Conservation (phyloP, 2,113 vertebrate genomes). For the Numenius arquata region DNA sequence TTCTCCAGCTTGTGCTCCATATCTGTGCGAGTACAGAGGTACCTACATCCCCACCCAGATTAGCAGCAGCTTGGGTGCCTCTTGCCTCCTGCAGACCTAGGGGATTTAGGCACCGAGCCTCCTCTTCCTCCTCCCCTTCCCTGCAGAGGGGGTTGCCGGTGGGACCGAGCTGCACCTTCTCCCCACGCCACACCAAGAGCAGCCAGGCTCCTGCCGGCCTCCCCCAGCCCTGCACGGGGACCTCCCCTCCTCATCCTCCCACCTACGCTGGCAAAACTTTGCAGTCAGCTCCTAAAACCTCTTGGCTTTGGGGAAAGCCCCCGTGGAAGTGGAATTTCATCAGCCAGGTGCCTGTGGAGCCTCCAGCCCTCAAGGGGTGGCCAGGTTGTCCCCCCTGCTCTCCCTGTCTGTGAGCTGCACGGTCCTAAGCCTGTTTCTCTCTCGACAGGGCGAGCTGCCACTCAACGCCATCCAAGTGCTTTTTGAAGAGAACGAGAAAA, state of each 20-base stretch:
- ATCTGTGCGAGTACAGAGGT: background rate
- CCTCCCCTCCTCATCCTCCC: background rate
- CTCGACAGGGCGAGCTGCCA: slow-evolving; percentile 88
- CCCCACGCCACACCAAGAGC: background rate
- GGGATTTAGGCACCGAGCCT: background rate
- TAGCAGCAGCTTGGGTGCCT: background rate
- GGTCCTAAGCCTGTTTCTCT: background rate
- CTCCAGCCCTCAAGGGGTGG: background rate
- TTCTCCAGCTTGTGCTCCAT: background rate
- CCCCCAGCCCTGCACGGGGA: background rate
- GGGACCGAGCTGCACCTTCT: background rate
- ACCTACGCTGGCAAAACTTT: background rate
- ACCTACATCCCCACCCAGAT: background rate
- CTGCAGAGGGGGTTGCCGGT: background rate
- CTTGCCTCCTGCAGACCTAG: background rate
- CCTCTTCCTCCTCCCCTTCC: background rate
- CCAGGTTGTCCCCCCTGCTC: background rate
- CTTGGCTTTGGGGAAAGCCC: background rate
- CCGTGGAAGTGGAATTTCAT: rapidly evolving
- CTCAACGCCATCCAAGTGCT: slow-evolving; percentile 88
- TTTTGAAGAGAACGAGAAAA: slow-evolving; percentile 86
- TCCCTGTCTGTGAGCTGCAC: rapidly evolving
- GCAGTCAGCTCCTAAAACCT: background rate
- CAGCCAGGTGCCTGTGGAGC: background rate
- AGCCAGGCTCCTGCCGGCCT: background rate